phyloP scores from a whole-genome alignment of 2,797 vertebrate genomes.

The Natrix natrix region DNA sequence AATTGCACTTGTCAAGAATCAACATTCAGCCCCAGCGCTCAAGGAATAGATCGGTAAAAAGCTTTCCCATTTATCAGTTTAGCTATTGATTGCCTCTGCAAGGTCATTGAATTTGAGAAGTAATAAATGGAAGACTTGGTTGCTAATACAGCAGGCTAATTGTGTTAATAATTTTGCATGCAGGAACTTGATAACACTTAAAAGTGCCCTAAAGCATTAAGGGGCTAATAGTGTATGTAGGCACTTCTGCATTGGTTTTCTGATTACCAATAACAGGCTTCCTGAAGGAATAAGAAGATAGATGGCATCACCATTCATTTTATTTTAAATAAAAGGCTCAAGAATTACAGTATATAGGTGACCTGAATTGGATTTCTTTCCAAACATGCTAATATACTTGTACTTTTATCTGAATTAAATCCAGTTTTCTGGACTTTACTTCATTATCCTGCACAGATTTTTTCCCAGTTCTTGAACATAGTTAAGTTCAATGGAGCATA shows the following conservation, averaged over 20 bases:
- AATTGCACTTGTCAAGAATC: constrained; percentile 65
- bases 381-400: not conserved
- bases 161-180: constrained; percentile 34
- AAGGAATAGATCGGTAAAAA: constrained; percentile 69
- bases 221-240: constrained; percentile 12
- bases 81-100: constrained; percentile 68
- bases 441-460: not conserved
- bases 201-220: constrained; percentile 50
- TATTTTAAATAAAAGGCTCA: constrained; percentile 24
- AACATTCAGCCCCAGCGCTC: constrained; percentile 64
- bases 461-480: not conserved
- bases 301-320: constrained; percentile 12
- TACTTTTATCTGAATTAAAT: not conserved
- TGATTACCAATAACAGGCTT: constrained; percentile 28
- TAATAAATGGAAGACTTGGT: constrained; percentile 57
- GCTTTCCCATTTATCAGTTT: constrained; percentile 67
- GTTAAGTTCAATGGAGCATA: not conserved
- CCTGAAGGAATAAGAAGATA: constrained; percentile 10
- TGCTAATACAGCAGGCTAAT: constrained; percentile 44
- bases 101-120: constrained; percentile 58
- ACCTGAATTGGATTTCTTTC: not conserved
- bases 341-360: not conserved
- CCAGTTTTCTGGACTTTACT: not conserved
- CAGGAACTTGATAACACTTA: constrained; percentile 46
- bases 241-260: constrained; percentile 15